Evolutionary conservation across 2,888 invertebrate genomes (phyloP).

Genomic region (Cerastis rubricosa): DNA sequence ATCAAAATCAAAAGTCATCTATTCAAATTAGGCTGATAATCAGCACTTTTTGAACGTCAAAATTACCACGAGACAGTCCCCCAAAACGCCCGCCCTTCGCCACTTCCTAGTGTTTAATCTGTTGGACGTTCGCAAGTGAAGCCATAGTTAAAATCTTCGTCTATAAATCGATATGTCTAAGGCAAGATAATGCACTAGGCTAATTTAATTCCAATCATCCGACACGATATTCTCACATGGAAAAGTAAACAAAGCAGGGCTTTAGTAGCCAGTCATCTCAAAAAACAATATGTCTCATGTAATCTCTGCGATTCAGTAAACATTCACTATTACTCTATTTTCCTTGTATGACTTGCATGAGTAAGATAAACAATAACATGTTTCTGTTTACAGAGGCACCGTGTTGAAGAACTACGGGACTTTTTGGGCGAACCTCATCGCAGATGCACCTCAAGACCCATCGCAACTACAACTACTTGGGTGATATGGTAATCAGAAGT

Average conservation of each 20-base stretch:
- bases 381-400: slow-evolving; percentile 92
- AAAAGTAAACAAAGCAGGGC: slow-evolving; percentile 23
- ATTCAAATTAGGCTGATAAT: too few relatives aligned
- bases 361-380: slow-evolving; percentile 20
- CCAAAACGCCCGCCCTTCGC: too few relatives aligned
- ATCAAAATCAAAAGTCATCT: too few relatives aligned
- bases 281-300: slow-evolving; percentile 18
- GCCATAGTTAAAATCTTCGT: slow-evolving; percentile 6
- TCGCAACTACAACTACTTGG: slow-evolving; percentile 82
- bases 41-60: too few relatives aligned
- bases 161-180: slow-evolving; percentile 8
- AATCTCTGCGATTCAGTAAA: slow-evolving; percentile 22
- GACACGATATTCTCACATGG: slow-evolving; percentile 15
- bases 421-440: slow-evolving; percentile 94
- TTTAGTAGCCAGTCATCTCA: slow-evolving; percentile 1
- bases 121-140: not conserved
- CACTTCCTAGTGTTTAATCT: too few relatives aligned
- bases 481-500: slow-evolving; percentile 61
- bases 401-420: slow-evolving; percentile 94
- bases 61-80: too few relatives aligned
- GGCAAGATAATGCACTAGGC: slow-evolving; percentile 13
- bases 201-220: slow-evolving; percentile 22
- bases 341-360: slow-evolving; percentile 47
- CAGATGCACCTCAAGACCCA: slow-evolving; percentile 88
- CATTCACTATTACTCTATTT: slow-evolving; percentile 26